Base-by-base conservation (phyloP, 2,888 invertebrate genomes). In the Myathropa florea region DNA sequence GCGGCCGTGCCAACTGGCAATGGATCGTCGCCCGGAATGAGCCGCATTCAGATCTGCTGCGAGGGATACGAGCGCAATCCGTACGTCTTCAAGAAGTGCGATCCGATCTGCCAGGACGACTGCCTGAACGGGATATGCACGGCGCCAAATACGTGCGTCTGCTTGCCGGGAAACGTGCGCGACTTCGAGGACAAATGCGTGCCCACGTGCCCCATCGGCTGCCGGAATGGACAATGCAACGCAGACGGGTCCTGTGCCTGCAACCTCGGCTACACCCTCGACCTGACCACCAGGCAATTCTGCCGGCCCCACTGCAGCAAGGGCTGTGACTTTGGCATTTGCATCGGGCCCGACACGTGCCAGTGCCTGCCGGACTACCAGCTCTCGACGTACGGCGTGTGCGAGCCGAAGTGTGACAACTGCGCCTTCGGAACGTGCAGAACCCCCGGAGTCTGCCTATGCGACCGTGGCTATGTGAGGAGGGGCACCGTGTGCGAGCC, bases 41-140 rank as follows among this genome's bases (percentile, higher is more conserved):
- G 95, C 90, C 94, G 94, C 83, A 95, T 96, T 89, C 93, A 95
- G 86, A 93, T 95, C 26, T 97, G 97, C 90, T 97, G 97, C 90
- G 94, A 94, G 0, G 96, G 96, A 18, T 96, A 95, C 92, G 93
- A 93, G 83, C 94, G 95, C 12, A 95, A 95, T 91, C 93, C 93
- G 6, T 94, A 94, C 90, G 93, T 93, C 90, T 93, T 89, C 89
- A 93, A 93, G 3, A 93, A 90, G 78, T 94, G 94, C 83, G 90
- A 91, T 67, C 94, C 94, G 0, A 88, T 92, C 23, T 94, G 94
- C 83, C 86, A 55, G 0, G 91, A 93, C 10, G 92, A 92, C 9
- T 94, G 94, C 67, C 89, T 92, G 0, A 94, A 95, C 89, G 94
- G 94, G 14, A 91, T 92, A 0, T 94, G 94, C 88, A 89, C 92